Conservation (phyloP, 2,797 vertebrate genomes). For the Aldrovandia affinis region DNA sequence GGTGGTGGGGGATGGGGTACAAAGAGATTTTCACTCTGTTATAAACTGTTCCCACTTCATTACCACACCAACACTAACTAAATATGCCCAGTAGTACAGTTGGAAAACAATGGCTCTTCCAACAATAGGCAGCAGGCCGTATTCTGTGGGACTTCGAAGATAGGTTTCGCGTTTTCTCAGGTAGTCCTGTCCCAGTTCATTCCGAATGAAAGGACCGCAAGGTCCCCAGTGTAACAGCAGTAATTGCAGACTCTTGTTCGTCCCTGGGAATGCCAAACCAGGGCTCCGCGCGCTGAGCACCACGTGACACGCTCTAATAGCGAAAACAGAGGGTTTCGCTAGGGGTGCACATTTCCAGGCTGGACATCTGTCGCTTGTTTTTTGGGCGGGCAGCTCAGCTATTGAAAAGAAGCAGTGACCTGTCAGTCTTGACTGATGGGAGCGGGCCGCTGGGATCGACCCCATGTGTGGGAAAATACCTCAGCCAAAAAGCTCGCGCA, state of each 20-base stretch:
- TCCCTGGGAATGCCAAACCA: conserved; percentile 70
- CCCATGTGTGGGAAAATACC: conserved; percentile 87
- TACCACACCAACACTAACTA: conserved; percentile 5
- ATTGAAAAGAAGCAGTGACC: conserved; percentile 86
- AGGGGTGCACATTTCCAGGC: conserved; percentile 71
- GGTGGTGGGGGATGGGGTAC: neutral
- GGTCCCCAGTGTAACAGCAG: conserved; percentile 70
- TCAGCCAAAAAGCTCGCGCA: conserved; percentile 75
- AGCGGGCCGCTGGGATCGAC: conserved; percentile 71
- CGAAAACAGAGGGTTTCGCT: conserved; percentile 65
- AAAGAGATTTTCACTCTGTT: neutral
- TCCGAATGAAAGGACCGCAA: conserved; percentile 48
- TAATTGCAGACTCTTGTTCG: conserved; percentile 72
- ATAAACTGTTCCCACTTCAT: conserved; percentile 19
- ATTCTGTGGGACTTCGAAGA: conserved; percentile 42
- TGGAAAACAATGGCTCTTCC: conserved; percentile 9
- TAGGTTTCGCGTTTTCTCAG: conserved; percentile 54
- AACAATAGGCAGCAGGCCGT: conserved; percentile 31
- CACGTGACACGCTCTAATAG: conserved; percentile 59
- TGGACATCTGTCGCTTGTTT: conserved; percentile 85
- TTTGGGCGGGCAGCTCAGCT: conserved; percentile 67
- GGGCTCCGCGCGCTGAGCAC: conserved; percentile 43
- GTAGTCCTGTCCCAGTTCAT: conserved; percentile 56
- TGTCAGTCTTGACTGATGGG: conserved; percentile 88
- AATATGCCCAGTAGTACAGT: neutral